Base-by-base conservation (phyloP, 64 coral and sea anemone genomes). In the Actinia equina region DNA sequence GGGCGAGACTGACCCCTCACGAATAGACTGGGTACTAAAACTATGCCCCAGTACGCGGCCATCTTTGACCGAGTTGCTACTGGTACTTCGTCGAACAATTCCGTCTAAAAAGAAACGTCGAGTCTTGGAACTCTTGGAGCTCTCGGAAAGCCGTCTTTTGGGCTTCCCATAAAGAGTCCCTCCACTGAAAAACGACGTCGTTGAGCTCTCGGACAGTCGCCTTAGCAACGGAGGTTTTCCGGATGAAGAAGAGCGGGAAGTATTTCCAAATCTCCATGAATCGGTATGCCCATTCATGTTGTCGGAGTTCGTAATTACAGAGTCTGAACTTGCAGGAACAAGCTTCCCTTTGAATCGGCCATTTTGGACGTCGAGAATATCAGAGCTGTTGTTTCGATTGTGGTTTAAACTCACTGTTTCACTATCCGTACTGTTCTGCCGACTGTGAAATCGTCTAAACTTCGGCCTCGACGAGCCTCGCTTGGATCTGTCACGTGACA, bases 31-130 rank as follows among this genome's bases (percentile, higher is more conserved):
- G 2, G 91, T 91, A 89, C 94, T 92, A 30, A 89, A 81, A 43
- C 94, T 95, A 62, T 77, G 70, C 7, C 86, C 84, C 53, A 95
- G 87, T 18, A 87, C 89, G 27, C 91, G 84, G 26, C 85, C 91
- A 82, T 96, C 94, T 80, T 96, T 96, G 43, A 96, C 91, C 9
- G 94, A 96, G 37, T 93, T 90, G 59, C 94, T 96, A 43, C 94
- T 96, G 7, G 91, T 56, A 52, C 91, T 96, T 53, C 91, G 81
- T 57, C 94, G 91, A 77, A 93, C 91, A 15, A 96, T 84, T 43
- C 91, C 94, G 5, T 92, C 87, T 18, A 96, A 83, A 91, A 96
- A 91, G 45, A 87, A 92, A 45, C 94, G 94, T 17, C 88, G 82
- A 8, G 43, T 78, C 77, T 96, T 90, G 55, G 25, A 17, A 2